Conservation (phyloP, 2,113 vertebrate genomes). For the Malaclemys terrapin region DNA sequence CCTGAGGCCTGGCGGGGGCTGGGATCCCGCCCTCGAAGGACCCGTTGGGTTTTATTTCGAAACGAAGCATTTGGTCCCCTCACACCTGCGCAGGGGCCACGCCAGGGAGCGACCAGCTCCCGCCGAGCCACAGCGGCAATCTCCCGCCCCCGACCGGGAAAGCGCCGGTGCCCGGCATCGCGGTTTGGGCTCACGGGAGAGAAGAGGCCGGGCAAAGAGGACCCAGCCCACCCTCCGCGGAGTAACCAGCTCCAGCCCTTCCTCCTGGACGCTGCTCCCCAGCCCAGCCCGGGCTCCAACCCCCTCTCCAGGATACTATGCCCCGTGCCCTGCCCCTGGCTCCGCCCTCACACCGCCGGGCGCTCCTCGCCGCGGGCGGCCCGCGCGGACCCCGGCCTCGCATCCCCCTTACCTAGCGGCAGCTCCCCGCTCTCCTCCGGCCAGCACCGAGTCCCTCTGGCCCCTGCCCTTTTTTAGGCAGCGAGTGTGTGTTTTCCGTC, state of each 20-base stretch:
- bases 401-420: not conserved
- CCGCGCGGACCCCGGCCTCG: not conserved
- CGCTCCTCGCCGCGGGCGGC: not conserved
- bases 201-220: no score
- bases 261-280: not conserved
- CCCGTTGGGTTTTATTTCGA: not conserved
- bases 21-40: not conserved
- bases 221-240: no score
- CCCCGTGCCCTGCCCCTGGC: not conserved
- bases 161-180: no score
- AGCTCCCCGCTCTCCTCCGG: not conserved
- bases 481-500: slow-evolving; percentile 41
- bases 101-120: no score
- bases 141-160: no score
- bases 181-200: no score
- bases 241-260: not conserved
- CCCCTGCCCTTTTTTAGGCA: not conserved
- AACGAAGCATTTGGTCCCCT: not conserved
- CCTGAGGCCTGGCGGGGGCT: no score
- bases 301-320: not conserved
- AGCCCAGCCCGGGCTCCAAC: no score
- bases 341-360: not conserved
- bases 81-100: not conserved
- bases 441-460: not conserved
- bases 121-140: no score